A percentile compares a stretch with the other conserved stretches of the same genome.
Conservation (phyloP, 2,113 vertebrate species). For the Leiothrix lutea region DNA sequence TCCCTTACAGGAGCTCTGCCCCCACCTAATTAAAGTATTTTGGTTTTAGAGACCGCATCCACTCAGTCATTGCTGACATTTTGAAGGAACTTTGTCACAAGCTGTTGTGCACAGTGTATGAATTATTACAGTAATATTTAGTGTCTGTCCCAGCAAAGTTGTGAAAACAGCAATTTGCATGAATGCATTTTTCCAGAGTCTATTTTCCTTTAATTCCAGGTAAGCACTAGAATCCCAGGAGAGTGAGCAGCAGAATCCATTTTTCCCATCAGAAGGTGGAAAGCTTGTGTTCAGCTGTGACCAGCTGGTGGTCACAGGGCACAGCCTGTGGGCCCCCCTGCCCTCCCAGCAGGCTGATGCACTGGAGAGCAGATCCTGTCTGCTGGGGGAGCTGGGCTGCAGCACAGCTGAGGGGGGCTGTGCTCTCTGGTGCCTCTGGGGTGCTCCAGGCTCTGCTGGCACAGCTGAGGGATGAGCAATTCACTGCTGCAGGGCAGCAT, state of each 20-base stretch:
- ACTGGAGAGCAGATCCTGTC: accelerated
- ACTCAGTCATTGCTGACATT: not conserved
- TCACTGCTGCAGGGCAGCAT: not conserved
- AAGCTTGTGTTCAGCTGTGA: not conserved
- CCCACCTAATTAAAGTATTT: not conserved
- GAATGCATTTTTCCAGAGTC: not conserved
- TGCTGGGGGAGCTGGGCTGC: not conserved
- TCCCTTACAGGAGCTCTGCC: not conserved
- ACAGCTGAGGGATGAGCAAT: not conserved
- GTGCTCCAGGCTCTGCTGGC: not conserved
- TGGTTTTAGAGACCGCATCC: not conserved
- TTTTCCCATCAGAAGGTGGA: not conserved
- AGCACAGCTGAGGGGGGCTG: not conserved
- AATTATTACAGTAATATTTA: not conserved
- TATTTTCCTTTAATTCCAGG: not conserved
- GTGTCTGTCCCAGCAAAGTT: not conserved
- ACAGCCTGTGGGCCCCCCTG: not conserved
- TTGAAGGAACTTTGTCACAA: not conserved
- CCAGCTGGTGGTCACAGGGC: not conserved
- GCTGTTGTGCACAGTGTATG: not conserved
- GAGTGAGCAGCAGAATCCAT: not conserved
- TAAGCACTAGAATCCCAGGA: not conserved
- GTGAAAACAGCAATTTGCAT: not conserved
- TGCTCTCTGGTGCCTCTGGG: not conserved
- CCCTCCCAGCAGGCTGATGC: accelerated